Evolutionary conservation across 1,140 invertebrate species (phyloP), one percentile per base, ranked within the genome.

Genomic region (Polypedilum vanderplanki): DNA sequence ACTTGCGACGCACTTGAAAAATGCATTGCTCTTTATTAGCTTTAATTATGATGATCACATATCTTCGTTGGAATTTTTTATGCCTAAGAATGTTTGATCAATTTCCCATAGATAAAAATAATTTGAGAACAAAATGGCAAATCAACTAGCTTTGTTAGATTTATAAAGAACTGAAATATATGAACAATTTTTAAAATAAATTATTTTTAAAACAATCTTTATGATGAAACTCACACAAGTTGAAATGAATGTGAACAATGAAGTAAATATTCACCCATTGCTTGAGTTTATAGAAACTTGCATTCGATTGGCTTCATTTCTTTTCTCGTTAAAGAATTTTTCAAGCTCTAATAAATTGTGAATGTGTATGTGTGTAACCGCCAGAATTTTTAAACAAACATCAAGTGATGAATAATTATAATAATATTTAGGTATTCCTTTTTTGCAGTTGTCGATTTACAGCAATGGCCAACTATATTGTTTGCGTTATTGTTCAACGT

Each of bases 381-480:
- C 46, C 15, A 12, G 12, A 46, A 57, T 12, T 12, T 57, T 57
- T 57, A 57, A 57, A 57, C 46, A 57, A n/a, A 57, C 15, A 12
- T n/a, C 9, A n/a, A n/a, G 41, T 46, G 41, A 57, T 57, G 12
- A 57, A 57, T 15, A 15, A 57, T 57, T 33, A 33, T 33, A 57
- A 57, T 57, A 33, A 33, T 33, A 33, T 33, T 33, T 33, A 3
- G 24, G 5, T 57, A 15, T 57, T 57, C 12, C 15, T 57, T 57
- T n/a, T 57, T 57, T 57, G 12, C 46, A 57, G 46, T n/a, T 57
- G n/a, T 33, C 24, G 24, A 57, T 18, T 7, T 70, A 20, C n/a
- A 70, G 15, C 15, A 46, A 76, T 76, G 76, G 70, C 76, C 3
- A 76, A 76, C 40, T 76, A 75, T 22, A 74, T 76, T 41, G 40